Evolutionary conservation across 2,888 invertebrate species (phyloP), one percentile per base, ranked within the genome.

Genomic region (Folsomia manolachei): DNA sequence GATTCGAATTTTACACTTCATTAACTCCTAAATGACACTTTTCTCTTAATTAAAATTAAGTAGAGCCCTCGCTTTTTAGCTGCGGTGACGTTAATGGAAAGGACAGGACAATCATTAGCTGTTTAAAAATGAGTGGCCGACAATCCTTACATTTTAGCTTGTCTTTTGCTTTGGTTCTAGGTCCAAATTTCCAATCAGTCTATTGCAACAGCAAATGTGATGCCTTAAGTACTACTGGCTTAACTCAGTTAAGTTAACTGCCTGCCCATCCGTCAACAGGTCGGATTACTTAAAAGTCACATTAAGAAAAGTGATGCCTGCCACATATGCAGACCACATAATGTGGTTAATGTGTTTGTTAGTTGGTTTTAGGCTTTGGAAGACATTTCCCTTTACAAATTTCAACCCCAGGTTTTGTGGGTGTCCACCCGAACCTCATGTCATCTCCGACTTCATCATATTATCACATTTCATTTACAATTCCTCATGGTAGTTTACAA

Each of bases 1-100:
- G n/a, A n/a, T n/a, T n/a, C n/a, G n/a, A 56, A 56, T 56, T 56
- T 56, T n/a, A 56, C 18, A 21, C 56, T n/a, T 56, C 56, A 56
- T 56, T 56, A 56, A n/a, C 56, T 56, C 11, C 18, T n/a, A 56
- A 56, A 56, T 56, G 56, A 56, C 56, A 56, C 56, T 56, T 56
- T 56, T 56, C 19, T 56, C 39, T 39, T 39, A 39, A 39, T 39
- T 39, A 39, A 39, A 39, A 39, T 56, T 56, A 56, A 56, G 18
- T 56, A n/a, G 21, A 18, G 19, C 19, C 19, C 21, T 56, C 56
- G 4, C 56, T 51, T 11, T 9, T 51, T 51, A 51, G 51, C 18
- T 51, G 18, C 9, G 51, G 51, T 18, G n/a, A n/a, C n/a, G n/a
- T n/a, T n/a, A n/a, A n/a, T n/a, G n/a, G n/a, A n/a, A n/a, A n/a